These are phyloP conservation scores for Carassius carassius DNA, from an alignment of 2,113 vertebrate genomes.

Conservation along the genomic window DNA sequence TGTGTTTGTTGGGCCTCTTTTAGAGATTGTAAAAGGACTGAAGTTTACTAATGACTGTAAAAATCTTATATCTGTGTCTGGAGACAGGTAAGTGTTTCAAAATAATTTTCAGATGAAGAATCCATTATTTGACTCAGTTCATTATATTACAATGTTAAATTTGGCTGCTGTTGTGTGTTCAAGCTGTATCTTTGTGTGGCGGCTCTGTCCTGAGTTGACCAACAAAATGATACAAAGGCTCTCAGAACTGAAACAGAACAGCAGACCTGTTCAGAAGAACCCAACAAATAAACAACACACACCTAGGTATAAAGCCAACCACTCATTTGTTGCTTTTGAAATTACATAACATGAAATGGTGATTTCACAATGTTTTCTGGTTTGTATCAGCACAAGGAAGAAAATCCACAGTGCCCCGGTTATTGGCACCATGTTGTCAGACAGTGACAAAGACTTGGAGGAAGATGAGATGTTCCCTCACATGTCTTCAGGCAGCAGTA, in stretches of 20 bases:
- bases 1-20: slow-evolving; percentile 30
- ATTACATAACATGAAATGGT: not conserved
- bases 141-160: slow-evolving; percentile 62
- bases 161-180: slow-evolving; percentile 73
- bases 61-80: slow-evolving; percentile 93
- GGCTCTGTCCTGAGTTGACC: slow-evolving; percentile 92
- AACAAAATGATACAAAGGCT: slow-evolving; percentile 93
- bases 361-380: not conserved
- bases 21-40: slow-evolving; percentile 96
- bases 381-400: slow-evolving; percentile 60
- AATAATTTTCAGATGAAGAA: slow-evolving; percentile 59
- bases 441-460: slow-evolving; percentile 90
- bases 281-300: slow-evolving; percentile 69
- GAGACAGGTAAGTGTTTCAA: slow-evolving; percentile 85
- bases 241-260: slow-evolving; percentile 80
- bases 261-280: slow-evolving; percentile 73
- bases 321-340: not conserved
- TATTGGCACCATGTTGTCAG: slow-evolving; percentile 83
- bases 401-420: slow-evolving; percentile 72
- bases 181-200: slow-evolving; percentile 97
- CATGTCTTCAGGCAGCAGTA: slow-evolving; percentile 66
- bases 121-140: not conserved
- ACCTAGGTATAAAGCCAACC: slow-evolving; percentile 64
- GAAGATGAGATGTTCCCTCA: slow-evolving; percentile 75
- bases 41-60: slow-evolving; percentile 98